These are phyloP conservation scores for Lutraria lutraria DNA, from an alignment of 2,888 invertebrate species.

Conservation along the genomic window DNA sequence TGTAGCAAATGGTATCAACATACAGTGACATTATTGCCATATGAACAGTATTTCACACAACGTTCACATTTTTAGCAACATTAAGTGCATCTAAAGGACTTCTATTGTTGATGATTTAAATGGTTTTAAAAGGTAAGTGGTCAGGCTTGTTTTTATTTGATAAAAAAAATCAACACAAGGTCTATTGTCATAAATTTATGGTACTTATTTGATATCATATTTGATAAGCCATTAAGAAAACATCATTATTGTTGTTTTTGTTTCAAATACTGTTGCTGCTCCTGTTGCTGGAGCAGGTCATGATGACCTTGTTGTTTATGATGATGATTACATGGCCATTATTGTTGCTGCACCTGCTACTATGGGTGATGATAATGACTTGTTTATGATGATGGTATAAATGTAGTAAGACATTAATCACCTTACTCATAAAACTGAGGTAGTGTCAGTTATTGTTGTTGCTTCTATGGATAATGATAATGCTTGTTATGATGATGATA, in stretches of 20 bases:
- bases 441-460: too few species aligned
- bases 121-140: not conserved
- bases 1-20: not conserved
- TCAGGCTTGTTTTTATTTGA: not conserved
- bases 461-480: too few species aligned
- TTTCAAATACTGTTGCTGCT: not conserved
- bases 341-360: too few species aligned
- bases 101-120: not conserved
- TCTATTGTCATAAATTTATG: not conserved
- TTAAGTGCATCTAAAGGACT: not conserved
- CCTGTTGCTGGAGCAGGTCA: not conserved
- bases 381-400: too few species aligned
- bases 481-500: too few species aligned
- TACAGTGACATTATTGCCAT: not conserved
- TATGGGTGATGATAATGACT: too few species aligned
- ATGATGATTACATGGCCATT: not conserved
- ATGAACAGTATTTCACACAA: not conserved
- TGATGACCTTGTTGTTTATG: not conserved
- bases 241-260: not conserved
- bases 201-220: not conserved
- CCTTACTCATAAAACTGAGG: too few species aligned
- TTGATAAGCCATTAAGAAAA: too few species aligned
- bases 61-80: not conserved
- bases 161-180: not conserved
- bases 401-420: too few species aligned